Evolutionary conservation across 2,888 invertebrate genomes (phyloP).

Genomic region (Acleris emargana): DNA sequence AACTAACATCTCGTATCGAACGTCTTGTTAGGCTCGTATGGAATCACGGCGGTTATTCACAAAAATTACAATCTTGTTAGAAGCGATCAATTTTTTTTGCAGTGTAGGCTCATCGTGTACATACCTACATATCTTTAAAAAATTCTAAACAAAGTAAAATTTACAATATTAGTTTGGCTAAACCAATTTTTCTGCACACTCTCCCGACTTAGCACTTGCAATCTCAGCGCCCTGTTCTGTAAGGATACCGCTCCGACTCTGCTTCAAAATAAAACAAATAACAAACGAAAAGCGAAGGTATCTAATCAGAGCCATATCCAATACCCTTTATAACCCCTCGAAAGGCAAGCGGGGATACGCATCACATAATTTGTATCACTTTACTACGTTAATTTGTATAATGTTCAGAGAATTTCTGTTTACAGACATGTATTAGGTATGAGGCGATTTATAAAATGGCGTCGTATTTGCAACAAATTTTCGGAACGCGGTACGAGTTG

Average conservation of each 20-base stretch:
- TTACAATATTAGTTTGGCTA: neutral
- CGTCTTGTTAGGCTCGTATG: too few species aligned
- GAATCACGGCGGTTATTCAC: too few species aligned
- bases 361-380: slow-evolving; percentile 70
- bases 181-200: slow-evolving; percentile 50
- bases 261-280: slow-evolving; percentile 65
- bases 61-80: too few species aligned
- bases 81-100: too few species aligned
- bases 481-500: slow-evolving; percentile 2
- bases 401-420: slow-evolving; percentile 7
- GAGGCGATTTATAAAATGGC: neutral
- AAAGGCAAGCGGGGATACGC: slow-evolving; percentile 43
- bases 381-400: slow-evolving; percentile 53
- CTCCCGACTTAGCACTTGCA: slow-evolving; percentile 60
- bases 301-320: slow-evolving; percentile 66
- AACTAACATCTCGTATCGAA: too few species aligned
- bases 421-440: slow-evolving; percentile 1
- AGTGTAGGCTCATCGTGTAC: too few species aligned
- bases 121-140: too few species aligned
- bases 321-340: slow-evolving; percentile 49
- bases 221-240: slow-evolving; percentile 72
- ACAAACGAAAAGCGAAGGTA: slow-evolving; percentile 57
- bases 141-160: too few species aligned
- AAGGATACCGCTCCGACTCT: slow-evolving; percentile 63
- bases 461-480: slow-evolving; percentile 12